phyloP scores from a whole-genome alignment of 2,797 vertebrate species.

The Lepilemur ruficaudatus region DNA sequence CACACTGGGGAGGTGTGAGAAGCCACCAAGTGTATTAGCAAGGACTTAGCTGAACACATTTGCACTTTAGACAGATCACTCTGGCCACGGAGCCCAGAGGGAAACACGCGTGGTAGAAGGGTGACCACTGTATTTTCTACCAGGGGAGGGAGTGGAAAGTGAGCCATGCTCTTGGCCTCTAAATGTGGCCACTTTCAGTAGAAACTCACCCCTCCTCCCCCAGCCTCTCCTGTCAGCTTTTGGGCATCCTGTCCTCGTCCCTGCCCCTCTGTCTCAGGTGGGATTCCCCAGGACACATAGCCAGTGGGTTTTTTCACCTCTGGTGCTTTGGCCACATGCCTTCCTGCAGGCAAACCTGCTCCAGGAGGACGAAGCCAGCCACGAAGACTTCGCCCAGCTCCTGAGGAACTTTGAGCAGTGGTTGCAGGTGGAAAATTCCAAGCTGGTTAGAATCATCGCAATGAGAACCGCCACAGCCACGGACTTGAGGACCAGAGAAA shows the following conservation, averaged over 20 bases:
- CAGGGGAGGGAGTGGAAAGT: neutral
- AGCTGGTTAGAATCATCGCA: slow-evolving; percentile 84
- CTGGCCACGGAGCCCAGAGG: neutral
- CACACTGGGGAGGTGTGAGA: rapidly evolving
- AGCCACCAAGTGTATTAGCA: neutral
- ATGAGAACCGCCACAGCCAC: slow-evolving; percentile 60
- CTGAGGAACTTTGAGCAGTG: slow-evolving; percentile 89
- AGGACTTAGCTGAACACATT: neutral
- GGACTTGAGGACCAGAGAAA: slow-evolving; percentile 80
- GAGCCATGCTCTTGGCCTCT: neutral
- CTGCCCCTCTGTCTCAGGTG: neutral
- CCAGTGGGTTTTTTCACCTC: neutral
- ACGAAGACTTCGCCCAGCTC: slow-evolving; percentile 68
- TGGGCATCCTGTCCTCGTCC: too few species aligned
- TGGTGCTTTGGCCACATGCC: neutral
- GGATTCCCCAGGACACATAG: neutral
- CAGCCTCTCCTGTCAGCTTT: too few species aligned
- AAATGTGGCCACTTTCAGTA: too few species aligned
- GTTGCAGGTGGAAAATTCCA: slow-evolving; percentile 87
- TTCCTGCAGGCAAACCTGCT: slow-evolving; percentile 53
- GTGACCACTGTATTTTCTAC: neutral
- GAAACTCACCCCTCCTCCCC: neutral
- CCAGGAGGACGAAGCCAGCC: slow-evolving; percentile 38
- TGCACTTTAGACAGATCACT: neutral
- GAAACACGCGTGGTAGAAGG: neutral